A percentile compares a stretch with the other conserved stretches of the same genome.
Evolutionary conservation across 1,140 invertebrate genomes (phyloP).

Genomic region (Apis laboriosa): DNA sequence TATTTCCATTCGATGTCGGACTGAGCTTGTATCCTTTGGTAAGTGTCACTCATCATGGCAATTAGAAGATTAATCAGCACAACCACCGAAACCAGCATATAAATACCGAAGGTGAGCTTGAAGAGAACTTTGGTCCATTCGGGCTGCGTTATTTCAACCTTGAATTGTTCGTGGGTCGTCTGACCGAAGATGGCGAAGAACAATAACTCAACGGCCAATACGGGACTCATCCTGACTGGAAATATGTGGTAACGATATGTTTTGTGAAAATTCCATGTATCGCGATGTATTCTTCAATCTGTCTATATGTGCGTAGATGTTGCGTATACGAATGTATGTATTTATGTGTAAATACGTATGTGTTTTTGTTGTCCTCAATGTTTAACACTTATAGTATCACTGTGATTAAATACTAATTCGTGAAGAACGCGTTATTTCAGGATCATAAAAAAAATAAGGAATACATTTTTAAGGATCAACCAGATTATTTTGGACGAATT

Average conservation of each 20-base stretch:
- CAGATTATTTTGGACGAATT: neutral
- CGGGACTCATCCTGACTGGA: constrained; percentile 93
- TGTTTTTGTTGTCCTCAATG: constrained; percentile 6
- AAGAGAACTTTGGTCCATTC: constrained; percentile 89
- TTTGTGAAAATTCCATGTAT: constrained; percentile 50
- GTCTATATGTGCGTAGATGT: neutral
- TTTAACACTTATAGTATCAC: constrained; percentile 1
- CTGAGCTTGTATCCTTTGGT: constrained; percentile 99
- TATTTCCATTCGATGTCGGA: constrained; percentile 99
- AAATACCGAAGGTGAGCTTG: constrained; percentile 93
- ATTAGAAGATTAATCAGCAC: constrained; percentile 99
- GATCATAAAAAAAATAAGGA: neutral
- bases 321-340: neutral
- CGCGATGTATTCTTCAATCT: constrained; percentile 40
- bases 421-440: neutral
- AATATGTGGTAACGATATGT: constrained; percentile 82
- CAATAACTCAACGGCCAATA: constrained; percentile 96
- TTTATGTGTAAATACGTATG: constrained; percentile 15
- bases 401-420: constrained; percentile 5
- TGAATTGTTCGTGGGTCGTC: constrained; percentile 92
- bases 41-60: constrained; percentile 99
- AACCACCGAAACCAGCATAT: constrained; percentile 99
- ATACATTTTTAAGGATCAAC: constrained; percentile 4
- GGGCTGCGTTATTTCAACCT: constrained; percentile 84
- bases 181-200: constrained; percentile 99